Evolutionary conservation across 1,140 invertebrate genomes (phyloP).

Genomic region (Euschistus heros): DNA sequence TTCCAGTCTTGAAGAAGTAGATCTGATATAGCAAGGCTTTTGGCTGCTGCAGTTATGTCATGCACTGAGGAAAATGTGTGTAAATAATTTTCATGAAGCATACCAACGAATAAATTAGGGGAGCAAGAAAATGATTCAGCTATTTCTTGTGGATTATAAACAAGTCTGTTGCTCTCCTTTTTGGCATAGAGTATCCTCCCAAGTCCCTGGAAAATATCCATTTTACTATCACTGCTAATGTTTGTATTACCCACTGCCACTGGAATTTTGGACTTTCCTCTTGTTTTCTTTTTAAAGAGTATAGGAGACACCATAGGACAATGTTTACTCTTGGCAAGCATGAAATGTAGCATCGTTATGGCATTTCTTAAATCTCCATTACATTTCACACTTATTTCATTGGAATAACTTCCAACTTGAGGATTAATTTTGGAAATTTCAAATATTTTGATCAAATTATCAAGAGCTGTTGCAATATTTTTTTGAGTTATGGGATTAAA

Average conservation of each 20-base stretch:
- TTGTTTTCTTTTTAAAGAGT: neutral
- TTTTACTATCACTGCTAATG: neutral
- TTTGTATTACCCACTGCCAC: neutral
- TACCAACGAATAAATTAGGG: conserved; percentile 18
- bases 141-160: conserved; percentile 13
- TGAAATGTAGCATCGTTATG: conserved; percentile 17
- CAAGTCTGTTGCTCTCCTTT: conserved; percentile 11
- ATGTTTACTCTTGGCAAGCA: neutral
- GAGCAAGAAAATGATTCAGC: conserved; percentile 15
- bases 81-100: conserved; percentile 24
- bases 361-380: conserved; percentile 24
- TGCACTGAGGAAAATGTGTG: conserved; percentile 20
- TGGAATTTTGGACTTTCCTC: conserved; percentile 2
- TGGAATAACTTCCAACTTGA: neutral
- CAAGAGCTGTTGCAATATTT: neutral
- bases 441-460: conserved; percentile 11
- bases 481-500: conserved; percentile 23
- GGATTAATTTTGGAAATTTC: neutral
- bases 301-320: neutral
- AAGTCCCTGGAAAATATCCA: conserved; percentile 24
- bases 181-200: conserved; percentile 22
- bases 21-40: conserved; percentile 10
- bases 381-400: conserved; percentile 12
- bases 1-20: conserved; percentile 10
- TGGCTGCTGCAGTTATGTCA: conserved; percentile 10